Percentiles rank a stretch among this genome's conserved stretches.
Conservation (phyloP, 2,888 invertebrate genomes). For the Helicoverpa assulta region DNA sequence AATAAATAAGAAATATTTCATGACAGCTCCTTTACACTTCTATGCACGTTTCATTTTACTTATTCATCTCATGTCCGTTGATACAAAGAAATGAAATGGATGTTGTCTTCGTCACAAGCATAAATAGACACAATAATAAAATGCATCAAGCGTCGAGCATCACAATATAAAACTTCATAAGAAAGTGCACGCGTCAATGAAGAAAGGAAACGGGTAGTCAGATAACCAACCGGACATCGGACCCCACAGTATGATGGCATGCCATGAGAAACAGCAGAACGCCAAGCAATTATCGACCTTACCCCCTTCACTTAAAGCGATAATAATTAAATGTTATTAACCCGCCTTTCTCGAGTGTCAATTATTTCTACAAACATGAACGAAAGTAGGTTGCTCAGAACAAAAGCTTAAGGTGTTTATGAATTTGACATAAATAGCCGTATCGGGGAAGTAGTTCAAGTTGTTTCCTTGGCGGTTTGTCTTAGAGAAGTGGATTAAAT, state of each 20-base stretch:
- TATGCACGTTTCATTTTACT: background rate
- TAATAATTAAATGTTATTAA: conserved; percentile 61
- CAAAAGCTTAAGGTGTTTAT: conserved; percentile 67
- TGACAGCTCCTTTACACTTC: background rate
- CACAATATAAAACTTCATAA: conserved; percentile 17
- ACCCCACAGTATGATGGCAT: conserved; percentile 53
- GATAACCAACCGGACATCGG: conserved; percentile 66
- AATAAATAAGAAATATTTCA: background rate
- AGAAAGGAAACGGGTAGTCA: conserved; percentile 65
- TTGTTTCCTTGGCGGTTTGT: conserved; percentile 45
- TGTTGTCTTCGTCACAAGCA: background rate
- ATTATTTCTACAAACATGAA: conserved; percentile 80
- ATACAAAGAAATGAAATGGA: background rate
- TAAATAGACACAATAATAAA: conserved; percentile 3
- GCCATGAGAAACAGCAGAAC: conserved; percentile 45
- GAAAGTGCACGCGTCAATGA: conserved; percentile 62
- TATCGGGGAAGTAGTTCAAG: conserved; percentile 57
- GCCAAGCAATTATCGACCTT: conserved; percentile 62
- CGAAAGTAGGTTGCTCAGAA: conserved; percentile 73
- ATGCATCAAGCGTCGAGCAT: background rate
- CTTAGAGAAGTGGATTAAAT: conserved; percentile 35
- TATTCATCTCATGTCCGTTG: background rate
- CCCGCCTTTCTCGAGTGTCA: conserved; percentile 80
- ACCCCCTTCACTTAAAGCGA: conserved; percentile 43
- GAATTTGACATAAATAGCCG: conserved; percentile 60